Conservation (phyloP, 2,113 vertebrate species). For the Brienomyrus longianalis region DNA sequence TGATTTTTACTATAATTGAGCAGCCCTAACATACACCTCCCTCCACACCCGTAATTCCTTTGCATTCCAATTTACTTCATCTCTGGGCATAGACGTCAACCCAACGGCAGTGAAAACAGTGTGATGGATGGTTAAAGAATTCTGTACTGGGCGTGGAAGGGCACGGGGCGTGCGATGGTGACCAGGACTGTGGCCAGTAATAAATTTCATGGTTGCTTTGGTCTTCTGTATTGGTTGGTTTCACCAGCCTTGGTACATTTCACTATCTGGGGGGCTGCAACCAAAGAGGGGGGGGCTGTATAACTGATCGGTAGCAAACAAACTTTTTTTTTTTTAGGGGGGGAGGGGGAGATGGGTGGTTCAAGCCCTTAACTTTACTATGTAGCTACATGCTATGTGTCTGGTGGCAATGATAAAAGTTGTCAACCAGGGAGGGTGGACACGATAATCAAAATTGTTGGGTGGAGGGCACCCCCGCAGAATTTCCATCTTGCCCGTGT, state of each 20-base stretch:
- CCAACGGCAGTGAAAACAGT: neutral
- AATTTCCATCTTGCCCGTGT: neutral
- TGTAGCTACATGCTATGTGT: neutral
- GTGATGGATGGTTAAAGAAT: neutral
- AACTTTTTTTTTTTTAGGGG: too few relatives aligned
- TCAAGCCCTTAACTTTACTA: neutral
- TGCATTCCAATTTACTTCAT: neutral
- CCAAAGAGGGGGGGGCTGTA: too few relatives aligned
- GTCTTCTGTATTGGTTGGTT: neutral
- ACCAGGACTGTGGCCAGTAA: neutral
- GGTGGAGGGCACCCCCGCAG: neutral
- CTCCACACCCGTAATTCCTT: neutral
- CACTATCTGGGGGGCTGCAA: neutral
- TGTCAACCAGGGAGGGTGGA: neutral
- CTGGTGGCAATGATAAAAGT: too few relatives aligned
- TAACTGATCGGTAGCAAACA: too few relatives aligned
- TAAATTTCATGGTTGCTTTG: neutral
- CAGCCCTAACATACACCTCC: neutral
- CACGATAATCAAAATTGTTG: neutral
- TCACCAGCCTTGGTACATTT: neutral
- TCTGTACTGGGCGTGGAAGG: neutral
- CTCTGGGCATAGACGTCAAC: neutral
- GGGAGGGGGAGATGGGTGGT: neutral
- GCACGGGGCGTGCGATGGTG: too few relatives aligned
- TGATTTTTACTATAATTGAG: neutral